Conservation (phyloP, 1,140 invertebrate genomes). For the Ceratoteleas bidentatus region DNA sequence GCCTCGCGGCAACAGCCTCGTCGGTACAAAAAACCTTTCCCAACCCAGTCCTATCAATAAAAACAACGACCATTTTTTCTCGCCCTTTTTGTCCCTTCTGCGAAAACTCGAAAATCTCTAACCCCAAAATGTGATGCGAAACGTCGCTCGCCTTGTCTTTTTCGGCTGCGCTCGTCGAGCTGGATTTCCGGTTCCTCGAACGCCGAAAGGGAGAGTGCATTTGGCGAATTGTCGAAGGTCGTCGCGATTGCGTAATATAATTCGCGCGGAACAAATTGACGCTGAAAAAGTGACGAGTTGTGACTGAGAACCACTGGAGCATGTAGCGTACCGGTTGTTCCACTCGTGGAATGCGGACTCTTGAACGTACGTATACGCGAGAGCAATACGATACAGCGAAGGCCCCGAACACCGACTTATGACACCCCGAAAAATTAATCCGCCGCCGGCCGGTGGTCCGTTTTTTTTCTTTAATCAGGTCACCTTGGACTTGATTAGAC, state of each 20-base stretch:
- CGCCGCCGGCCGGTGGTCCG: no score
- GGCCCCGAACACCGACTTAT: constrained; percentile 44
- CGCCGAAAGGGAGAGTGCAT: constrained; percentile 55
- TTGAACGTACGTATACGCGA: constrained; percentile 65
- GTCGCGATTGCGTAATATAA: constrained; percentile 58
- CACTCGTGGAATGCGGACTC: constrained; percentile 81
- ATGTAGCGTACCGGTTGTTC: constrained; percentile 81
- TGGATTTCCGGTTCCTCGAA: constrained; percentile 43
- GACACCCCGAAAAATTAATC: constrained; percentile 50
- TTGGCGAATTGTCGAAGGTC: constrained; percentile 57
- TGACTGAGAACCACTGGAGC: constrained; percentile 77
- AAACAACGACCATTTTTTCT: not conserved
- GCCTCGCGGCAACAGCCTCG: constrained; percentile 12
- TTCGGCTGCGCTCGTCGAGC: not conserved
- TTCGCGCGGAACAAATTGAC: constrained; percentile 46
- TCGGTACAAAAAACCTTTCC: not conserved
- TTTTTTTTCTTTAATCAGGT: no score
- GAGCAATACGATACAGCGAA: constrained; percentile 49
- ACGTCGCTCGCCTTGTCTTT: no score
- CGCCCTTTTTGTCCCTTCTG: not conserved
- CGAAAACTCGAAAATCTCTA: no score
- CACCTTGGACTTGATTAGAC: no score
- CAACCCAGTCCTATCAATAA: no score
- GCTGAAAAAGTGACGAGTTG: constrained; percentile 46
- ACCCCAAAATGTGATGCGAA: no score